A percentile compares a stretch with the other conserved stretches of the same genome.
Conservation (phyloP, 2,888 invertebrate genomes). For the Charanyca ferruginea region DNA sequence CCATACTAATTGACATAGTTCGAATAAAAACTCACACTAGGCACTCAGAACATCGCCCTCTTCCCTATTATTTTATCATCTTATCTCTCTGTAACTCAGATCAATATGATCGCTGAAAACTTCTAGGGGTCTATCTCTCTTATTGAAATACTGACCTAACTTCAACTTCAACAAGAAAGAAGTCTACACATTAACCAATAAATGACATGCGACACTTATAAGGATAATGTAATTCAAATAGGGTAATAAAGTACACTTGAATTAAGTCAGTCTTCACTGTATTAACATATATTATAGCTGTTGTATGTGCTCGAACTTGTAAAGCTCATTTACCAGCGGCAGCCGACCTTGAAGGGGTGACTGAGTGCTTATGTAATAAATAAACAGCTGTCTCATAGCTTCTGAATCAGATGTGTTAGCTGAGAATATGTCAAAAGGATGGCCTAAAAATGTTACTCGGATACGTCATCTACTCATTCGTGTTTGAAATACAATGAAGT, state of each 20-base stretch:
- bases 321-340: constrained; percentile 28
- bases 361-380: constrained; percentile 16
- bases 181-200: neutral
- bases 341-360: constrained; percentile 36
- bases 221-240: constrained; percentile 35
- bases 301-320: constrained; percentile 18
- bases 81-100: no score
- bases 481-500: no score
- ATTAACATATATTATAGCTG: constrained; percentile 31
- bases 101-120: no score
- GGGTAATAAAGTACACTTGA: constrained; percentile 28
- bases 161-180: neutral
- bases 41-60: no score
- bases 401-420: constrained; percentile 18
- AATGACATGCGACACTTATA: constrained; percentile 19
- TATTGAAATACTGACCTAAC: neutral
- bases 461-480: no score
- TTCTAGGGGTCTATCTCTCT: neutral
- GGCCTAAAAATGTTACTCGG: neutral
- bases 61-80: no score
- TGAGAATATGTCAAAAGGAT: constrained; percentile 26
- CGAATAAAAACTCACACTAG: no score
- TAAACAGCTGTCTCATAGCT: constrained; percentile 28
- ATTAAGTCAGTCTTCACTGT: constrained; percentile 29
- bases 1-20: no score